Conservation (phyloP, 2,888 invertebrate genomes). For the Nasonovia ribisnigri region DNA sequence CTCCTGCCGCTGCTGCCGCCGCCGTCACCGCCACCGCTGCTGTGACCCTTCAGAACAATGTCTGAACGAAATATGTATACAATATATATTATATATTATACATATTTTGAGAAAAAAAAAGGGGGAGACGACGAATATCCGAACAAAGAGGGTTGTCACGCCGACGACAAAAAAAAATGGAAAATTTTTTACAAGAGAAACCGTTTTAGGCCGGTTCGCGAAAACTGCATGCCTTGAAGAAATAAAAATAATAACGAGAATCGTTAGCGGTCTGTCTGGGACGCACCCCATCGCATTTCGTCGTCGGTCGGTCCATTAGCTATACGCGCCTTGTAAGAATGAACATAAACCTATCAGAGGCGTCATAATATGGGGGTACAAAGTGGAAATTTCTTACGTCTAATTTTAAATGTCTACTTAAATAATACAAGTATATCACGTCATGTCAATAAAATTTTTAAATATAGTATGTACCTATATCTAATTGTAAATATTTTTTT, state of each 20-base stretch:
- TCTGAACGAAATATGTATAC: background rate
- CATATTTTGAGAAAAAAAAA: background rate
- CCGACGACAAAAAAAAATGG: background rate
- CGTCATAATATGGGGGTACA: background rate
- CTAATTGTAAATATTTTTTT: background rate
- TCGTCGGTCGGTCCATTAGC: background rate
- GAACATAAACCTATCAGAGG: background rate
- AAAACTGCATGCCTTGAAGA: background rate
- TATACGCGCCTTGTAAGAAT: background rate
- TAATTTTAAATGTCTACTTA: background rate
- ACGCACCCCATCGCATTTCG: background rate
- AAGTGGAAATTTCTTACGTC: background rate
- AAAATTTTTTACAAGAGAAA: background rate
- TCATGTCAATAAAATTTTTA: background rate
- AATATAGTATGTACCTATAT: background rate
- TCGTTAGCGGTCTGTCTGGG: slow-evolving; percentile 28
- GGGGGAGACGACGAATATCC: background rate
- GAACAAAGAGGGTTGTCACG: slow-evolving; percentile 2
- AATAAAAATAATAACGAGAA: background rate
- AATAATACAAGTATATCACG: background rate
- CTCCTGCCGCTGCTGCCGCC: background rate
- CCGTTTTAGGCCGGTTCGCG: slow-evolving; percentile 9
- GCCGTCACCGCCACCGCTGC: background rate
- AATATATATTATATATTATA: background rate
- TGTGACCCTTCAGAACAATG: slow-evolving; percentile 52